phyloP scores from a whole-genome alignment of 1,140 invertebrate genomes.

The Adelges cooleyi region DNA sequence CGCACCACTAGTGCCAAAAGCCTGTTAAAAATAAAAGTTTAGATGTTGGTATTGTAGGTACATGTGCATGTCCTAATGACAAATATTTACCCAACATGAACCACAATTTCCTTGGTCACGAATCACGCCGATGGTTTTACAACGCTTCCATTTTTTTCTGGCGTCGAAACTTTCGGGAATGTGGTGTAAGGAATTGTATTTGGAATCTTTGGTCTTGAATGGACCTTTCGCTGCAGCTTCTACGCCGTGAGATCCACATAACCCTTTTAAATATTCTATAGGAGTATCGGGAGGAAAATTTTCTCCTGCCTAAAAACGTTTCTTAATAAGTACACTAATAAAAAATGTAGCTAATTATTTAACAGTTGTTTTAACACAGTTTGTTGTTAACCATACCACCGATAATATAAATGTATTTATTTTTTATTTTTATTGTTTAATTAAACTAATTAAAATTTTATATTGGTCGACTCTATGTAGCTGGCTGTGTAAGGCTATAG shows the following conservation, averaged over 20 bases:
- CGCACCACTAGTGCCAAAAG: constrained; percentile 48
- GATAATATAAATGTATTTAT: no score
- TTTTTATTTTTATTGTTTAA: no score
- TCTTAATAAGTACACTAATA: no score
- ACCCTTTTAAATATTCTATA: background rate
- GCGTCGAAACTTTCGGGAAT: constrained; percentile 52
- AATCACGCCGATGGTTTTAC: constrained; percentile 62
- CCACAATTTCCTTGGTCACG: constrained; percentile 58
- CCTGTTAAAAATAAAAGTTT: constrained; percentile 33
- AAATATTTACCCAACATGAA: constrained; percentile 52
- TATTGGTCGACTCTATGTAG: no score
- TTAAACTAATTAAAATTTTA: no score
- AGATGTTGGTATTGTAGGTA: no score
- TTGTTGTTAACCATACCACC: no score
- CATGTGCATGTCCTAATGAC: no score
- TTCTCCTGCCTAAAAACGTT: background rate
- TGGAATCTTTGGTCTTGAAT: background rate
- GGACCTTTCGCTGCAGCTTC: background rate
- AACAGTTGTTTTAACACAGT: no score
- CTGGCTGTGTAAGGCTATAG: no score
- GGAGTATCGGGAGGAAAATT: background rate
- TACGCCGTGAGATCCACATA: background rate
- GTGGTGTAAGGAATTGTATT: background rate
- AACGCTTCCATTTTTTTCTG: constrained; percentile 65
- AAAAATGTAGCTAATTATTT: no score